Evolutionary conservation across 2,888 invertebrate genomes (phyloP).

Genomic region (Latheticus oryzae): DNA sequence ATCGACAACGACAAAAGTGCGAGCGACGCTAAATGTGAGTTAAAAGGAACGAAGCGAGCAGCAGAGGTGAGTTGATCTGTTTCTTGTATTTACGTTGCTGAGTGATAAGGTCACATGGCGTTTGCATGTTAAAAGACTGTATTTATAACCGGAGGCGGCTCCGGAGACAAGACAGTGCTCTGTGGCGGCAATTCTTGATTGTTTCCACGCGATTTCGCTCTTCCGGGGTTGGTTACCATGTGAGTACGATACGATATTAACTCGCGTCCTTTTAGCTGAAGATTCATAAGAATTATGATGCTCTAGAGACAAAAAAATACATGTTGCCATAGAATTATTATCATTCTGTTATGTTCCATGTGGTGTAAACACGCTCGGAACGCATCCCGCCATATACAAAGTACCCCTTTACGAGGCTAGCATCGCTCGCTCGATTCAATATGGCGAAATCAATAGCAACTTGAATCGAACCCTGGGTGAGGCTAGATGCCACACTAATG

Average conservation of each 20-base stretch:
- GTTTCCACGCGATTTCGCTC: conserved; percentile 6
- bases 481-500: conserved; percentile 43
- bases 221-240: conserved; percentile 55
- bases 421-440: conserved; percentile 55
- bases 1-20: conserved; percentile 80
- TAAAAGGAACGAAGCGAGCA: conserved; percentile 89
- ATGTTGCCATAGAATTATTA: conserved; percentile 12
- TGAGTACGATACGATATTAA: conserved; percentile 46
- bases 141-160: background rate
- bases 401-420: conserved; percentile 61
- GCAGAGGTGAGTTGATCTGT: conserved; percentile 79
- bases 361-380: conserved; percentile 57
- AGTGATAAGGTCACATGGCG: conserved; percentile 35
- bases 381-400: conserved; percentile 62
- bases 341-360: conserved; percentile 23
- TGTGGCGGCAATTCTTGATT: background rate
- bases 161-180: background rate
- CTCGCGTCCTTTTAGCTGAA: background rate
- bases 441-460: conserved; percentile 59
- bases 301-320: too few species aligned
- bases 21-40: conserved; percentile 80
- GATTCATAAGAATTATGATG: background rate
- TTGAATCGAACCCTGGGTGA: conserved; percentile 45
- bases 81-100: conserved; percentile 28
- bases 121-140: conserved; percentile 5